Percentiles rank a stretch among this genome's conserved stretches.
Evolutionary conservation across 2,888 invertebrate species (phyloP).

Genomic region (Drosophila mettleri): DNA sequence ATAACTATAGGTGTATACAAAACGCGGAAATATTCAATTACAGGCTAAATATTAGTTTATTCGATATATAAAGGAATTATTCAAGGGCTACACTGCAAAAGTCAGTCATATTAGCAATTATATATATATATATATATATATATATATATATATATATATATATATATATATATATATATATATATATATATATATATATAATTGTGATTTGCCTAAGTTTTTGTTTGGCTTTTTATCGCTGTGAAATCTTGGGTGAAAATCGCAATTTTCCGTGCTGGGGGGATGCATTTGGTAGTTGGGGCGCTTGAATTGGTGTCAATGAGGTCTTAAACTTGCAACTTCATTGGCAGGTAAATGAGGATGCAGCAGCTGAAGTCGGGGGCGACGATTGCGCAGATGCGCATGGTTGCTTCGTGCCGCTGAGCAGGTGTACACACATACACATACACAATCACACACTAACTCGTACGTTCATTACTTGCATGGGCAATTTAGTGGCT

Average conservation of each 20-base stretch:
- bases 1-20: not conserved
- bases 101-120: too few species aligned
- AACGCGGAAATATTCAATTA: not conserved
- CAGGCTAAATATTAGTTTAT: not conserved
- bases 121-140: too few species aligned
- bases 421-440: conserved; percentile 39
- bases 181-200: not conserved
- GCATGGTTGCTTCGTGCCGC: conserved; percentile 28
- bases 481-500: conserved; percentile 65
- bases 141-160: too few species aligned
- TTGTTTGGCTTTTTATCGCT: not conserved
- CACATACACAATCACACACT: conserved; percentile 15
- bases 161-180: too few species aligned
- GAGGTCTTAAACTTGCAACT: conserved; percentile 34
- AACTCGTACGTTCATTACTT: not conserved
- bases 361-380: conserved; percentile 18
- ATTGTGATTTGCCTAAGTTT: not conserved
- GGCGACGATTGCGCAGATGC: conserved; percentile 19
- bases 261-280: conserved; percentile 5
- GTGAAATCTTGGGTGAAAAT: not conserved
- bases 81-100: too few species aligned
- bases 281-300: conserved; percentile 10
- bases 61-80: too few species aligned
- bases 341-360: conserved; percentile 26
- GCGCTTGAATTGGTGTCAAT: conserved; percentile 37